Base-by-base conservation (phyloP, 2,113 vertebrate species). In the Chelonoidis abingdonii region DNA sequence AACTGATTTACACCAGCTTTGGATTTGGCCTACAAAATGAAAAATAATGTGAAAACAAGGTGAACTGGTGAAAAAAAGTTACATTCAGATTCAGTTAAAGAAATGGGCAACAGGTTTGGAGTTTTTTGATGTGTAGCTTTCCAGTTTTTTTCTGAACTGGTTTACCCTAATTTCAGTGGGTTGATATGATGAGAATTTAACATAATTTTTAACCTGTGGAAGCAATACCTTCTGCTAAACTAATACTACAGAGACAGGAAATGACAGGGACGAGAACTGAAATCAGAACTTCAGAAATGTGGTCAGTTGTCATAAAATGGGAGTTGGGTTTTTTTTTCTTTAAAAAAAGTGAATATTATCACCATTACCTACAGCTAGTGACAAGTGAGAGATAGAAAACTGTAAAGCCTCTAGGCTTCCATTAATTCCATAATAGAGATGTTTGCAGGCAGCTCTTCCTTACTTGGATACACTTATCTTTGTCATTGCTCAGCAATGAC, bases 71-170 rank as follows among this genome's bases (percentile, higher is more conserved):
- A 38, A 92, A 86, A 86, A 52, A 84, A 81, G 6, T 84, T 89
- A 52, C 4, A 59, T 10, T 80, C 65, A 44, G 29, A 78, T 19
- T n/a, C n/a, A 83, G 16, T 19, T 35, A 29, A 72, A 84, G 24
- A 93, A 78, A 2, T 89, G 9, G 17, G 8, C 11, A 47, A 56
- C 0, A 0, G 59, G 29, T 29, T 19, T 22, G 78, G 31, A 84
- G 3, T n/a, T 27, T 49, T 35, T 19, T 82, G 19, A 89, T 87
- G 31, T 27, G 12, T 94, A 44, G 4, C 65, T 84, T 80, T 84
- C 29, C 10, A 6, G 86, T 11, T 92, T 93, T 89, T 4, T 88
- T 89, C 31, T 69, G 16, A 12, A 54, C 1, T 93, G 19, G 50
- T 89, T 87, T 35, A 91, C 35, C 83, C 10, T 80, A 41, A 31